Percentiles rank a stretch among this genome's conserved stretches.
Conservation (phyloP, 2,113 vertebrate genomes). For the Tetraodon nigroviridis region DNA sequence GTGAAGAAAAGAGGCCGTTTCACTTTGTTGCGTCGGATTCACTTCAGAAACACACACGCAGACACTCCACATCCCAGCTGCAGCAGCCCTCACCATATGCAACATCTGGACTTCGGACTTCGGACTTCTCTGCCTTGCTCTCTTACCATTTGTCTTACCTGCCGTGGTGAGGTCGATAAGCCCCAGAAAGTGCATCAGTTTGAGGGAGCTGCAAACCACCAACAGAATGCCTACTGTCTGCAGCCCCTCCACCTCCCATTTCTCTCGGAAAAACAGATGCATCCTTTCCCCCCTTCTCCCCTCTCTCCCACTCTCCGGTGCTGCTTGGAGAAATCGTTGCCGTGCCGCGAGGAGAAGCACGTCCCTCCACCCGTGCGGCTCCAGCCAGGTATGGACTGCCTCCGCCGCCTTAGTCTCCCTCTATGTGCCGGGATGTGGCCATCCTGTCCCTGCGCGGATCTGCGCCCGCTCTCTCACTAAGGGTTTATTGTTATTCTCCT, state of each 20-base stretch:
- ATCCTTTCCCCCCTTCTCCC: conserved; percentile 52
- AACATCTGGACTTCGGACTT: conserved; percentile 28
- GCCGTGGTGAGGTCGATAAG: conserved; percentile 73
- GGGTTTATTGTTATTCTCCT: conserved; percentile 61
- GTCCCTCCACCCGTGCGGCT: conserved; percentile 26
- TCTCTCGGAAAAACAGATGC: conserved; percentile 72
- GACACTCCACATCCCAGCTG: neutral
- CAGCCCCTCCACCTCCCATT: conserved; percentile 79
- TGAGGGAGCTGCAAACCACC: conserved; percentile 78
- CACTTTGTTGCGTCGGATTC: conserved; percentile 16
- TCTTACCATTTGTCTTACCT: conserved; percentile 61
- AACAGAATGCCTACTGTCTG: conserved; percentile 79
- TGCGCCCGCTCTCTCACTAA: conserved; percentile 34
- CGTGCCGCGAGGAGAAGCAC: conserved; percentile 32
- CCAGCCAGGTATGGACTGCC: conserved; percentile 38
- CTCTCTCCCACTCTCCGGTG: conserved; percentile 17
- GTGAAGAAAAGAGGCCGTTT: conserved; percentile 19
- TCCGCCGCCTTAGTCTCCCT: conserved; percentile 55
- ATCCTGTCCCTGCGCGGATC: conserved; percentile 48
- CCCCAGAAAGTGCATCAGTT: conserved; percentile 79
- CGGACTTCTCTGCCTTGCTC: neutral
- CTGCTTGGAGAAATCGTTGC: conserved; percentile 37
- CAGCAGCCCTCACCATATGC: conserved; percentile 15
- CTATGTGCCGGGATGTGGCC: conserved; percentile 51
- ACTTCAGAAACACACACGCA: conserved; percentile 11